Percentiles rank a stretch among this genome's conserved stretches.
Evolutionary conservation across 2,113 vertebrate species (phyloP).

Genomic region (Galemys pyrenaicus): DNA sequence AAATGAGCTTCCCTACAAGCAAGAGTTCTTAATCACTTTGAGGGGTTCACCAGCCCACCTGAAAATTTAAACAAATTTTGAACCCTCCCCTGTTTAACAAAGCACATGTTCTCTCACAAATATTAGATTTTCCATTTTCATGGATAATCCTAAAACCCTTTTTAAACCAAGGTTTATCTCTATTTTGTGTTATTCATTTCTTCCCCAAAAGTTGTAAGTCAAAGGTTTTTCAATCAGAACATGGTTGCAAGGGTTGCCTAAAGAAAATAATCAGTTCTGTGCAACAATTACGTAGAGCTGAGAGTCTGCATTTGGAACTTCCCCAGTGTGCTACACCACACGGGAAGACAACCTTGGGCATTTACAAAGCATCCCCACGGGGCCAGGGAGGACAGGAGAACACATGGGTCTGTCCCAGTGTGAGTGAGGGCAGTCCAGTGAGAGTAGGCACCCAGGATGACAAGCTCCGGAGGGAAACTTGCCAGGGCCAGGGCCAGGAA

Average conservation of each 20-base stretch:
- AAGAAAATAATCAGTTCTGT: neutral
- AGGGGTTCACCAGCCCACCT: neutral
- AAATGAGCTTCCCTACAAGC: neutral
- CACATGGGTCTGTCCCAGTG: neutral
- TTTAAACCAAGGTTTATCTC: no score
- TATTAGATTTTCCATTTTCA: neutral
- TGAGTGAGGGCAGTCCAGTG: no score
- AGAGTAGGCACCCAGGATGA: neutral
- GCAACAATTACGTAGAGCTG: neutral
- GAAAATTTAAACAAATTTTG: neutral
- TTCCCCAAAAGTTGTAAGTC: no score
- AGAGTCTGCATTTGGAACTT: neutral
- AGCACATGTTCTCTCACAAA: neutral
- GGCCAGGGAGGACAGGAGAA: neutral
- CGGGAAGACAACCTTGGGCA: rapidly evolving
- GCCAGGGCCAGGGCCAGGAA: neutral
- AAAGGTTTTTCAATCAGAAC: no score
- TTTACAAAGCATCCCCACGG: neutral
- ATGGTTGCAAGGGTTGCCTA: neutral
- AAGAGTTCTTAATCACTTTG: neutral
- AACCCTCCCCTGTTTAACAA: neutral
- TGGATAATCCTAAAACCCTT: neutral
- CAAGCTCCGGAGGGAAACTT: neutral
- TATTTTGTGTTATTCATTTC: no score
- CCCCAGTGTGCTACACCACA: neutral